phyloP scores from a whole-genome alignment of 2,113 vertebrate species.

The Atherinomorus stipes region DNA sequence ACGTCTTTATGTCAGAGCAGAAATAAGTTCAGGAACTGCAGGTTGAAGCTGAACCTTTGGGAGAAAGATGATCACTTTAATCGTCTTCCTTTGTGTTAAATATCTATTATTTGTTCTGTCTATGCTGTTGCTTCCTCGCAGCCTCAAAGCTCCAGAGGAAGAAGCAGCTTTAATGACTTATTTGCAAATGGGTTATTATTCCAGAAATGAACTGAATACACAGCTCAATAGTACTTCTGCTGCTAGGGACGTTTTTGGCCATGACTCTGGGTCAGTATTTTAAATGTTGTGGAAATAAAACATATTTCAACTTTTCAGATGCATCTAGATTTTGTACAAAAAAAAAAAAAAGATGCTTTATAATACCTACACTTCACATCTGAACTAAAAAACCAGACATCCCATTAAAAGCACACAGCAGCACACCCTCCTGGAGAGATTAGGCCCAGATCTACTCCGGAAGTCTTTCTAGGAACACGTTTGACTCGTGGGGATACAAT shows the following conservation, averaged over 20 bases:
- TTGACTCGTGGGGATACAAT: slow-evolving; percentile 24
- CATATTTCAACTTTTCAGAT: not conserved
- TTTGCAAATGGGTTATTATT: slow-evolving; percentile 7
- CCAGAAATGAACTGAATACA: not conserved
- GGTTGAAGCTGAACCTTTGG: not conserved
- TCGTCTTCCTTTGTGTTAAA: not conserved
- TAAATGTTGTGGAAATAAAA: not conserved
- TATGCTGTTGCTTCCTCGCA: not conserved
- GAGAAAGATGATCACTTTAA: not conserved
- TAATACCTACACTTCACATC: slow-evolving; percentile 24
- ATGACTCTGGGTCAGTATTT: not conserved
- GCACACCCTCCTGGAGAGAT: slow-evolving; percentile 17
- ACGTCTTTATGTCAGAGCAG: not conserved
- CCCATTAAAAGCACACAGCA: slow-evolving; percentile 39
- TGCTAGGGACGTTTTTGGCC: not conserved
- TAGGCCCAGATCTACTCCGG: slow-evolving; percentile 43
- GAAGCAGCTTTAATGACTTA: slow-evolving; percentile 1
- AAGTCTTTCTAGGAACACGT: slow-evolving; percentile 38
- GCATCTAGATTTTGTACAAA: not conserved
- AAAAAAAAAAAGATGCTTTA: not conserved
- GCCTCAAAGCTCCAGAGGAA: not conserved
- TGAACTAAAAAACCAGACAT: slow-evolving; percentile 47
- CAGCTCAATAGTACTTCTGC: not conserved
- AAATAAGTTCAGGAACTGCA: not conserved
- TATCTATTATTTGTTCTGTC: not conserved